phyloP scores from a whole-genome alignment of 64 coral and sea anemone species.

The Platygyra sinensis region DNA sequence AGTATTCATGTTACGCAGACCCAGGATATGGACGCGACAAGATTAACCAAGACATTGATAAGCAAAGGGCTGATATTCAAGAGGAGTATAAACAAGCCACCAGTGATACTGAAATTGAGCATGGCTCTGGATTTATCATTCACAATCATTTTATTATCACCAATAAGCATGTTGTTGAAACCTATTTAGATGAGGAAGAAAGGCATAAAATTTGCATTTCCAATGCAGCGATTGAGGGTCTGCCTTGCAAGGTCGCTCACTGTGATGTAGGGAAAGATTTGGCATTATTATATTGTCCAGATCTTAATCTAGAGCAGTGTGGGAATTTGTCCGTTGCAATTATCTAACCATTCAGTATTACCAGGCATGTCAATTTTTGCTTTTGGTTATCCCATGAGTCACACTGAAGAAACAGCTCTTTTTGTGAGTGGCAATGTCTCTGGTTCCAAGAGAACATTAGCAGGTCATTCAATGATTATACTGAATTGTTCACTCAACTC shows the following conservation, averaged over 20 bases:
- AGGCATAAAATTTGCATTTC: no score
- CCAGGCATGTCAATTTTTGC: slow-evolving; percentile 11
- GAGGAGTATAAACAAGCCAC: not conserved
- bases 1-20: not conserved
- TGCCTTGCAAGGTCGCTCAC: no score
- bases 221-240: no score
- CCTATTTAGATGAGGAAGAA: no score
- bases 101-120: no score
- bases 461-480: not conserved
- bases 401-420: not conserved
- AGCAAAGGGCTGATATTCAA: not conserved
- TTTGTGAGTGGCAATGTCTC: slow-evolving; percentile 25
- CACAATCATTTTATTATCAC: no score
- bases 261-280: no score
- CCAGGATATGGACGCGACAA: not conserved
- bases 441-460: not conserved
- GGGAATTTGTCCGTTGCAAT: not conserved
- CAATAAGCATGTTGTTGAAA: no score
- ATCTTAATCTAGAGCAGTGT: not conserved
- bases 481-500: not conserved
- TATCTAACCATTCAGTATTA: not conserved
- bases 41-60: not conserved
- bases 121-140: no score
- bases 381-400: slow-evolving; percentile 14
- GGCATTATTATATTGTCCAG: no score